Evolutionary conservation across 2,888 invertebrate species (phyloP).

Genomic region (Thymelicus lineola): DNA sequence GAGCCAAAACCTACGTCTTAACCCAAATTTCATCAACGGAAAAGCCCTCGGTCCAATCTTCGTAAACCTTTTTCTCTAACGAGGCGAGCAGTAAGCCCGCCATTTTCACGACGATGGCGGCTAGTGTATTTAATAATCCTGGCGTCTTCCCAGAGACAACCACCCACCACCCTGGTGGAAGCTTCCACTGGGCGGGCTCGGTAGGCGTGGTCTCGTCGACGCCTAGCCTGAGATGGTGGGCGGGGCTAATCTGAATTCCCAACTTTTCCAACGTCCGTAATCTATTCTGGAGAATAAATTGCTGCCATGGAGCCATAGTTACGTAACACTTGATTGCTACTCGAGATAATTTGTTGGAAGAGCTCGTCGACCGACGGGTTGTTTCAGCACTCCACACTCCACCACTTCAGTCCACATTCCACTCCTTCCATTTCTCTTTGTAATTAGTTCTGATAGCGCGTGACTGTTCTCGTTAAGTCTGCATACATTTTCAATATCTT

Average conservation of each 20-base stretch:
- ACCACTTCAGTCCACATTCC: no score
- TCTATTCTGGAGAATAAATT: constrained; percentile 34
- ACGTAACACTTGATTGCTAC: constrained; percentile 29
- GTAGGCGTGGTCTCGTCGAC: constrained; percentile 45
- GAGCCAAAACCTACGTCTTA: not conserved
- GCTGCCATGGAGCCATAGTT: constrained; percentile 21
- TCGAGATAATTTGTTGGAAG: constrained; percentile 28
- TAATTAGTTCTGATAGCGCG: constrained; percentile 21
- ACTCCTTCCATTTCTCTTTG: constrained; percentile 14
- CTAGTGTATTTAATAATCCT: constrained; percentile 76
- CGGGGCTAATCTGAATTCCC: constrained; percentile 35
- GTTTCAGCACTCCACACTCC: constrained; percentile 14
- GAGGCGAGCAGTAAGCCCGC: constrained; percentile 18
- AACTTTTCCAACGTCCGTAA: constrained; percentile 23
- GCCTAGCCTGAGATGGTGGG: constrained; percentile 39
- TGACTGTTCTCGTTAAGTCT: not conserved
- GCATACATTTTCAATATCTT: not conserved
- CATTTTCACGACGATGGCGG: constrained; percentile 39
- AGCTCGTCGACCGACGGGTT: constrained; percentile 11
- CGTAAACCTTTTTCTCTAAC: constrained; percentile 32
- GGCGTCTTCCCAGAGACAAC: constrained; percentile 63
- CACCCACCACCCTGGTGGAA: constrained; percentile 65
- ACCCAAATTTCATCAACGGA: constrained; percentile 15
- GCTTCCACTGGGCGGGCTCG: constrained; percentile 42
- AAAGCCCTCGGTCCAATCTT: constrained; percentile 13